Conservation (phyloP, 2,888 invertebrate genomes). For the Panorpa germanica region DNA sequence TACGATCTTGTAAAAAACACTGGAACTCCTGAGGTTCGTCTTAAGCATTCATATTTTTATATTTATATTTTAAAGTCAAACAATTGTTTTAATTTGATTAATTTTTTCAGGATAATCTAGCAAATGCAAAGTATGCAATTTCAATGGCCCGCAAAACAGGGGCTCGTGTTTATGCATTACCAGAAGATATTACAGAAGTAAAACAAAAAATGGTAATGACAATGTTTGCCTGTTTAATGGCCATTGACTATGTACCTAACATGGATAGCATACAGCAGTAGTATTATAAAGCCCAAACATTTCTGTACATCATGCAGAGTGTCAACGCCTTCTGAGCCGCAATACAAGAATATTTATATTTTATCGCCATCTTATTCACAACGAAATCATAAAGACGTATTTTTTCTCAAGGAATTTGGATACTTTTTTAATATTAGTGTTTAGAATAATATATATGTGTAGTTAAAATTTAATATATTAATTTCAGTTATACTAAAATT, state of each 20-base stretch:
- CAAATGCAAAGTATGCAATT: constrained; percentile 98
- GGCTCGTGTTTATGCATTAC: constrained; percentile 92
- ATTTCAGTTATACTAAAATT: too few relatives aligned
- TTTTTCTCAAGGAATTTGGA: too few relatives aligned
- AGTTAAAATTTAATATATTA: too few relatives aligned
- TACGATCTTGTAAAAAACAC: constrained; percentile 76
- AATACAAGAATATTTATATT: too few relatives aligned
- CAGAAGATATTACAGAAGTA: constrained; percentile 95
- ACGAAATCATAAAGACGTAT: too few relatives aligned
- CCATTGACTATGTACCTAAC: constrained; percentile 82
- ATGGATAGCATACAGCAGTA: constrained; percentile 50
- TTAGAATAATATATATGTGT: too few relatives aligned
- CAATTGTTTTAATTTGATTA: constrained; percentile 7
- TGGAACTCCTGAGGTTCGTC: constrained; percentile 54
- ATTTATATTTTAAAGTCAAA: constrained; percentile 3
- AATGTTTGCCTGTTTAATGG: constrained; percentile 98
- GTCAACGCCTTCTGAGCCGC: too few relatives aligned
- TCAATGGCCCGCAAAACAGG: constrained; percentile 96
- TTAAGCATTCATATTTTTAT: constrained; percentile 2
- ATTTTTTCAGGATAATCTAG: constrained; percentile 62
- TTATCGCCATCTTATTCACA: too few relatives aligned
- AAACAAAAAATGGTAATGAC: constrained; percentile 99
- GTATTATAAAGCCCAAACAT: too few relatives aligned
- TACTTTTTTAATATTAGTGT: too few relatives aligned
- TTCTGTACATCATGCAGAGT: too few relatives aligned